Conservation (phyloP, 53 echinoderm and acorn worm genomes). For the Antedon mediterranea region DNA sequence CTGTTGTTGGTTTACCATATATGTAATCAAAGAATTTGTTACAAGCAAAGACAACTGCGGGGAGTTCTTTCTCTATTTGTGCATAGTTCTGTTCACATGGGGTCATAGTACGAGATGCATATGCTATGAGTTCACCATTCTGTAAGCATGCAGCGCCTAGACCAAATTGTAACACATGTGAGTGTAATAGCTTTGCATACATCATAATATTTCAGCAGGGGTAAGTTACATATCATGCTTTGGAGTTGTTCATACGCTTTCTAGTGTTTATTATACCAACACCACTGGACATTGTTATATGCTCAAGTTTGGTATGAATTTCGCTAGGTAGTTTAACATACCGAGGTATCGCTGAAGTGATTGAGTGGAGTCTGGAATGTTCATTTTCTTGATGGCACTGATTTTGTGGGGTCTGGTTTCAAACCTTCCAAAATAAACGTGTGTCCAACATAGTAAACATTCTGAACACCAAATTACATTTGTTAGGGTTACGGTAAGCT, state of each 20-base stretch:
- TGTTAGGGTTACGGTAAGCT: too few species aligned
- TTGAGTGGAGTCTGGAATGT: too few species aligned
- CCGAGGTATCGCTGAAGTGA: slow-evolving; percentile 10
- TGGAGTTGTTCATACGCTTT: too few species aligned
- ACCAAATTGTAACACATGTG: slow-evolving; percentile 19
- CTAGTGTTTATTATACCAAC: slow-evolving; percentile 11
- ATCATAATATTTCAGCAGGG: slow-evolving; percentile 7
- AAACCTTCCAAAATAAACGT: slow-evolving; percentile 22
- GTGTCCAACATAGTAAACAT: slow-evolving; percentile 27
- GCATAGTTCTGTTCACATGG: too few species aligned
- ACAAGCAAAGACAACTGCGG: too few species aligned
- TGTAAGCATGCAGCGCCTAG: slow-evolving; percentile 21
- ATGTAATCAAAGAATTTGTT: too few species aligned
- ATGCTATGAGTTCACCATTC: slow-evolving; percentile 11
- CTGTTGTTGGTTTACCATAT: too few species aligned
- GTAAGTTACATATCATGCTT: slow-evolving; percentile 3
- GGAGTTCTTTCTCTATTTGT: too few species aligned
- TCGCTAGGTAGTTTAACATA: slow-evolving; percentile 13
- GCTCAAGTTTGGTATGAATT: slow-evolving; percentile 7
- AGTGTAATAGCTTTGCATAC: slow-evolving; percentile 14
- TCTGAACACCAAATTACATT: slow-evolving; percentile 17
- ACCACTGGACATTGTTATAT: slow-evolving; percentile 16
- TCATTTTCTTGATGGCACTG: too few species aligned
- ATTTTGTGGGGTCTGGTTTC: too few species aligned
- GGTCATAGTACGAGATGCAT: too few species aligned